Percentiles rank a stretch among this genome's conserved stretches.
Evolutionary conservation across 2,113 vertebrate genomes (phyloP).

Genomic region (Varanus komodoensis): DNA sequence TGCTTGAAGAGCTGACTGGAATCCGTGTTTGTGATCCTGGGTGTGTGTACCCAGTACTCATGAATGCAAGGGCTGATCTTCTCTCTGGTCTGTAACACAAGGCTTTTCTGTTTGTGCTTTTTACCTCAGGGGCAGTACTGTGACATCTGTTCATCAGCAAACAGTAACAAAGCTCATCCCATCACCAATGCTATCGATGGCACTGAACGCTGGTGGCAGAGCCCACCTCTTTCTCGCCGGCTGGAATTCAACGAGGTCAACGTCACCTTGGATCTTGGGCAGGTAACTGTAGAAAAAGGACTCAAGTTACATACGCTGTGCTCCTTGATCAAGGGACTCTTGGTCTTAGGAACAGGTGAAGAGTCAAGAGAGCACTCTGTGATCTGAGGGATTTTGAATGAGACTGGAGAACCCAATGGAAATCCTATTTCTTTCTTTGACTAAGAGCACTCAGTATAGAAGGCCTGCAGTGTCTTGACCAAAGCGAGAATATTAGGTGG

Average conservation of each 20-base stretch:
- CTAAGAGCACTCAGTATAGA: not conserved
- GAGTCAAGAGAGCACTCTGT: not conserved
- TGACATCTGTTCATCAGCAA: slow-evolving; percentile 88
- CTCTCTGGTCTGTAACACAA: rapidly evolving
- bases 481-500: not conserved
- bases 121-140: slow-evolving; percentile 93
- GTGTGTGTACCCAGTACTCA: not conserved
- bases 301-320: too few species aligned
- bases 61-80: not conserved
- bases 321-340: not conserved
- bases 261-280: slow-evolving; percentile 95
- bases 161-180: slow-evolving; percentile 90
- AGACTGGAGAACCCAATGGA: not conserved
- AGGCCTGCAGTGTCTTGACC: too few species aligned
- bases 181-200: slow-evolving; percentile 94
- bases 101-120: not conserved
- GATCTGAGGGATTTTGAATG: not conserved
- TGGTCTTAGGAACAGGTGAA: rapidly evolving
- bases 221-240: slow-evolving; percentile 92
- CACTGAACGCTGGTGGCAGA: slow-evolving; percentile 99
- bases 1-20: not conserved
- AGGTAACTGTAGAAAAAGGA: slow-evolving; percentile 79
- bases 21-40: not conserved
- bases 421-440: not conserved
- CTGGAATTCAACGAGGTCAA: slow-evolving; percentile 94